Evolutionary conservation across 2,888 invertebrate genomes (phyloP).

Genomic region (Resseliella maxima): DNA sequence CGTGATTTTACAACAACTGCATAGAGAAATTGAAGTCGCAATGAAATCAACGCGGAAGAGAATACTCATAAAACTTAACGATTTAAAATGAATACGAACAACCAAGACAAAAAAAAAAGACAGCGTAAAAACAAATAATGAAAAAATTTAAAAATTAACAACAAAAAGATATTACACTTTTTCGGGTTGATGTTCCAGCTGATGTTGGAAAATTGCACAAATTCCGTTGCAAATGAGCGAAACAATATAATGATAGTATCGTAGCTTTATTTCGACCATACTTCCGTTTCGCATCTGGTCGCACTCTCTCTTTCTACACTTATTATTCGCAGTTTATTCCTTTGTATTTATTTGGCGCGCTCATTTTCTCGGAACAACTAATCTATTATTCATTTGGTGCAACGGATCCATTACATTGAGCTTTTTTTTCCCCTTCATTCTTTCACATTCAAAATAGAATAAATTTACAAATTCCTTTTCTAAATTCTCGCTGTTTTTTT

Average conservation of each 20-base stretch:
- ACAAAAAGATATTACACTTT: slow-evolving; percentile 35
- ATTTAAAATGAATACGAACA: not conserved
- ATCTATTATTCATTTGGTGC: slow-evolving; percentile 48
- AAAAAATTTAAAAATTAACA: slow-evolving; percentile 50
- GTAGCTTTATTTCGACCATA: slow-evolving; percentile 14
- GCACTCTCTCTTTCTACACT: not conserved
- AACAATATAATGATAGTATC: not conserved
- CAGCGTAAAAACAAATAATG: not conserved
- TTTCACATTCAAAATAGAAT: not conserved
- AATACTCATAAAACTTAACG: not conserved
- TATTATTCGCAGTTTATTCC: slow-evolving; percentile 5
- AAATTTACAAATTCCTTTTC: not conserved
- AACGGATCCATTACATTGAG: slow-evolving; percentile 33
- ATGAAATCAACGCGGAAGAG: not conserved
- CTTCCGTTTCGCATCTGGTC: slow-evolving; percentile 10
- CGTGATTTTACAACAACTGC: slow-evolving; percentile 15
- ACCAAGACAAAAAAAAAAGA: not conserved
- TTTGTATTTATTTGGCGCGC: not conserved
- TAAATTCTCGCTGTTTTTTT: not conserved
- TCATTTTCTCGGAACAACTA: not conserved
- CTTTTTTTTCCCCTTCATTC: not conserved
- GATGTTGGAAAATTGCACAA: slow-evolving; percentile 21
- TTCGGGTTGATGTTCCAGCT: not conserved
- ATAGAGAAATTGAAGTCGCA: not conserved
- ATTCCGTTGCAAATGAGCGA: slow-evolving; percentile 27